A percentile compares a stretch with the other conserved stretches of the same genome.
Evolutionary conservation across 2,113 vertebrate genomes (phyloP).

Genomic region (Apeltes quadracus): DNA sequence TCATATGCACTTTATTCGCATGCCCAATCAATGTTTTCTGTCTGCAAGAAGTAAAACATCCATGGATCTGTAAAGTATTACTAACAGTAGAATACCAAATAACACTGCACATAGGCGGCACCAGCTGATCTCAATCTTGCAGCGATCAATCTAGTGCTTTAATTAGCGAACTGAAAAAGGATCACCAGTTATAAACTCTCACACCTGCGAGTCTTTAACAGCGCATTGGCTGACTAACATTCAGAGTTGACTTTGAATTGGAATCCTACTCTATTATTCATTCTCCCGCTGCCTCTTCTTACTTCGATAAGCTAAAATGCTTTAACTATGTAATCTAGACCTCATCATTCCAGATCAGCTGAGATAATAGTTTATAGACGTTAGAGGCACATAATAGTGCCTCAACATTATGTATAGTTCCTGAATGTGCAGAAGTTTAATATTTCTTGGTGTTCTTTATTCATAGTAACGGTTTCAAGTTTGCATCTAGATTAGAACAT

Average conservation of each 20-base stretch:
- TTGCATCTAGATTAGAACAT: not conserved
- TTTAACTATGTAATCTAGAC: not conserved
- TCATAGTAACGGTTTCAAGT: not conserved
- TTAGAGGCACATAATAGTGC: too few species aligned
- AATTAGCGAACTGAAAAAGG: not conserved
- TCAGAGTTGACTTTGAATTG: not conserved
- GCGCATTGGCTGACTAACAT: not conserved
- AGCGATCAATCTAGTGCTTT: not conserved
- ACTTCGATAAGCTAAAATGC: not conserved
- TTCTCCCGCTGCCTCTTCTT: not conserved
- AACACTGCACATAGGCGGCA: not conserved
- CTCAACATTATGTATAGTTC: not conserved
- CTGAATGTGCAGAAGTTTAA: not conserved
- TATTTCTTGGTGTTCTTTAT: not conserved
- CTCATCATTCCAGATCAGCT: not conserved
- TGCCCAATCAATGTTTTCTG: not conserved
- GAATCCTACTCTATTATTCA: not conserved
- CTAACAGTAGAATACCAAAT: not conserved
- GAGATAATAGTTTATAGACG: not conserved
- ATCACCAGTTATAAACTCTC: constrained; percentile 1
- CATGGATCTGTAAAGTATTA: not conserved
- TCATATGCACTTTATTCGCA: constrained; percentile 28
- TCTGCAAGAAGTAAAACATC: not conserved
- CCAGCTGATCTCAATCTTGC: not conserved
- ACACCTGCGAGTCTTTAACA: not conserved